phyloP scores from a whole-genome alignment of 2,888 invertebrate species.

The Saturnia pavonia region DNA sequence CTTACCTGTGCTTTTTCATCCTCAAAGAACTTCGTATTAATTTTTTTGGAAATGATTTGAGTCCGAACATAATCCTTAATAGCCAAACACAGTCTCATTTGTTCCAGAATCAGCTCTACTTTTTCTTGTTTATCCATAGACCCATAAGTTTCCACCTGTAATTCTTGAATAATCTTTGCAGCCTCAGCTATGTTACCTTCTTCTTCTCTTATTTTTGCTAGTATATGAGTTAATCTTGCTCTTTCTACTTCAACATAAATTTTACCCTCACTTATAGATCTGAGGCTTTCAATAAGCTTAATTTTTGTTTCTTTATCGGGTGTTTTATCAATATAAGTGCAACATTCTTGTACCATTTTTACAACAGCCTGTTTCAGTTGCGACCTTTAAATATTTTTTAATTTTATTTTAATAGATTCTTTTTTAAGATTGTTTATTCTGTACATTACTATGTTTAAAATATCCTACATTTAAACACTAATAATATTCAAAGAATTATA shows the following conservation, averaged over 20 bases:
- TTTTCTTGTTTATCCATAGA: constrained; percentile 99
- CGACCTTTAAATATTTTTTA: constrained; percentile 74
- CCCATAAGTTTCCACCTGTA: constrained; percentile 98
- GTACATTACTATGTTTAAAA: too few species aligned
- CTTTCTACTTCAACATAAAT: constrained; percentile 99
- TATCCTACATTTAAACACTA: too few species aligned
- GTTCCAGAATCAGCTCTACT: constrained; percentile 97
- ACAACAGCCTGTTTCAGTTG: constrained; percentile 98
- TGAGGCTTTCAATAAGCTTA: constrained; percentile 96
- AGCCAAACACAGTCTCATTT: constrained; percentile 97
- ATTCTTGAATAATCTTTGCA: constrained; percentile 95
- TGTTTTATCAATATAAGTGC: constrained; percentile 94
- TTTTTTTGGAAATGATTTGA: constrained; percentile 99
- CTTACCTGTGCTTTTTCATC: constrained; percentile 86
- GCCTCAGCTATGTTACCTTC: constrained; percentile 94
- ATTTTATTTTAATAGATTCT: too few species aligned
- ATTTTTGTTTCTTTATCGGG: constrained; percentile 95
- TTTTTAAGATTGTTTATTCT: too few species aligned
- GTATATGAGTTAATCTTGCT: constrained; percentile 95
- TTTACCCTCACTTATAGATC: constrained; percentile 98
- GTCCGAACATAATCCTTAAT: constrained; percentile 98
- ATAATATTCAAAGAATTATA: too few species aligned
- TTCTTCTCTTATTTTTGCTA: constrained; percentile 92
- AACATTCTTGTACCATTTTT: constrained; percentile 98
- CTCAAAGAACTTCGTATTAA: constrained; percentile 98